phyloP scores from a whole-genome alignment of 2,888 invertebrate genomes.

The Brenthis hecate region DNA sequence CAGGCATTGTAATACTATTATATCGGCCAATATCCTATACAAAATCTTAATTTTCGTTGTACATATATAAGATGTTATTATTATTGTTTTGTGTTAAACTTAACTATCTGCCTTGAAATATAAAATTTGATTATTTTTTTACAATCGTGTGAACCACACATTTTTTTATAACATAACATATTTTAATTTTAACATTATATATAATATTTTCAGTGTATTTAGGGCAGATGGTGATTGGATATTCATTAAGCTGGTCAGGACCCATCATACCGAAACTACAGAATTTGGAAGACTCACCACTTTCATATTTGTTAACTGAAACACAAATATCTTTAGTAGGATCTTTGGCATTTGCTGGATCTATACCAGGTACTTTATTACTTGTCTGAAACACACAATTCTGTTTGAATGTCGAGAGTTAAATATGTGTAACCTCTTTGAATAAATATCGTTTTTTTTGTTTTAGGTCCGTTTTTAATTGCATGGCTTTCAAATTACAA shows the following conservation, averaged over 20 bases:
- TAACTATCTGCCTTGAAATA: too few species aligned
- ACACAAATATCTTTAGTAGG: slow-evolving; percentile 31
- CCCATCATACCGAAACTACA: slow-evolving; percentile 43
- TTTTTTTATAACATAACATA: too few species aligned
- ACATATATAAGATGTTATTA: too few species aligned
- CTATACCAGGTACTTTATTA: slow-evolving; percentile 24
- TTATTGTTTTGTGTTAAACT: too few species aligned
- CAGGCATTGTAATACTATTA: too few species aligned
- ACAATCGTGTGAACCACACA: too few species aligned
- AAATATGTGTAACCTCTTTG: too few species aligned
- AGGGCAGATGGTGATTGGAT: slow-evolving; percentile 38
- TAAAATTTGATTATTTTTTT: too few species aligned
- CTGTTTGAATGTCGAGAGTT: not conserved
- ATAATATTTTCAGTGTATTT: slow-evolving; percentile 33
- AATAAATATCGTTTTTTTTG: not conserved
- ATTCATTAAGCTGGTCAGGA: slow-evolving; percentile 40
- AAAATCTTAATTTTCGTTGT: too few species aligned
- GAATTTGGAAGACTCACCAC: slow-evolving; percentile 39
- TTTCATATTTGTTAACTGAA: slow-evolving; percentile 37
- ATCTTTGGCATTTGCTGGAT: slow-evolving; percentile 29
- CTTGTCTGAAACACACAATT: not conserved
- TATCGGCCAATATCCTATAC: too few species aligned
- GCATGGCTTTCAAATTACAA: slow-evolving; percentile 37
- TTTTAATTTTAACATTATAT: too few species aligned
- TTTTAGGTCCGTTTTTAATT: slow-evolving; percentile 37